A percentile compares a stretch with the other conserved stretches of the same genome.
These are phyloP conservation scores for Larimichthys polyactis DNA, from an alignment of 2,113 vertebrate species.

Conservation along the genomic window DNA sequence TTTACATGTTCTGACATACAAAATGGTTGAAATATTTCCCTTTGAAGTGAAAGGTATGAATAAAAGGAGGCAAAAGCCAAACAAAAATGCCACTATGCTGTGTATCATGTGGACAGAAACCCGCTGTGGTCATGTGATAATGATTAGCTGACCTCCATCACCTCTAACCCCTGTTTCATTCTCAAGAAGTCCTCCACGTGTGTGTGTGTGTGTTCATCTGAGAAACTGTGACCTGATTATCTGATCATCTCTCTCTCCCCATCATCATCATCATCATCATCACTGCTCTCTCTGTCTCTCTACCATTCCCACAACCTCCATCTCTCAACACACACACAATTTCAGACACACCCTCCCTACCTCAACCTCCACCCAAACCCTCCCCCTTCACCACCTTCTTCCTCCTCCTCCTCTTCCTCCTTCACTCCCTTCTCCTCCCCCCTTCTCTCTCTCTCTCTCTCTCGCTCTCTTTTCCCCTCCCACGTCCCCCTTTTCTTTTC, in stretches of 20 bases:
- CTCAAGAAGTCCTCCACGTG: neutral
- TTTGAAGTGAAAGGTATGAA: neutral
- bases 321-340: slow-evolving; percentile 22
- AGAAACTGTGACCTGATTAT: slow-evolving; percentile 22
- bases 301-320: slow-evolving; percentile 21
- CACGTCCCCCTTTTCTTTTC: slow-evolving; percentile 71
- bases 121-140: slow-evolving; percentile 4
- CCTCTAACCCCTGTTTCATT: slow-evolving; percentile 1
- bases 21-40: neutral
- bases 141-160: slow-evolving; percentile 5
- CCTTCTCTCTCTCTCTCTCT: neutral
- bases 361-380: slow-evolving; percentile 51
- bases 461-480: slow-evolving; percentile 2
- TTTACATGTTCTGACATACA: too few relatives aligned
- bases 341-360: slow-evolving; percentile 71
- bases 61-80: neutral
- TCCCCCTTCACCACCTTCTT: slow-evolving; percentile 1
- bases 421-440: slow-evolving; percentile 45
- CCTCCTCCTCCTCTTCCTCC: slow-evolving; percentile 11
- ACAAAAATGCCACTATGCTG: neutral
- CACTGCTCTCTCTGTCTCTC: neutral
- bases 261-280: neutral
- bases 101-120: neutral
- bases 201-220: neutral
- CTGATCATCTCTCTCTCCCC: slow-evolving; percentile 24